These are phyloP conservation scores for Eleutherodactylus coqui DNA, from an alignment of 2,797 vertebrate genomes.

Conservation along the genomic window DNA sequence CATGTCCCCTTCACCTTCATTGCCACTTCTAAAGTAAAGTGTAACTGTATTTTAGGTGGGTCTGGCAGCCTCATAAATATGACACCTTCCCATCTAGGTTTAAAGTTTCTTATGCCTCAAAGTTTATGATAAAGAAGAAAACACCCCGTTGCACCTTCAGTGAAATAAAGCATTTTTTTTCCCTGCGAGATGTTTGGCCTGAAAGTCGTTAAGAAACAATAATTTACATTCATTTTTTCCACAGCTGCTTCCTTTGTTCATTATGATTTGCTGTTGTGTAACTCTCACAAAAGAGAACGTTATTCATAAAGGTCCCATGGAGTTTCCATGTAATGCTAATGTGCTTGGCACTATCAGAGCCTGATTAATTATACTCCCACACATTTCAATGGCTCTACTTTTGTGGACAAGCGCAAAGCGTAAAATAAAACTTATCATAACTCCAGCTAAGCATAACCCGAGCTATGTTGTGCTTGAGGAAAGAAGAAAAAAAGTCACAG, in stretches of 20 bases:
- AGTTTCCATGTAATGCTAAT: constrained; percentile 32
- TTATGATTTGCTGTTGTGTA: constrained; percentile 36
- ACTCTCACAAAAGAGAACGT: constrained; percentile 28
- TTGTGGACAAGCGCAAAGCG: background rate
- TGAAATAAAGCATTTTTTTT: background rate
- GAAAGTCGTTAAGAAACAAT: constrained; percentile 20
- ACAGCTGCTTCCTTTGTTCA: constrained; percentile 49
- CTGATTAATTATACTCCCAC: constrained; percentile 45
- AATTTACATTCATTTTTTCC: constrained; percentile 28
- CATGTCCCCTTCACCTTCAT: background rate
- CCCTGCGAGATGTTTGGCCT: background rate
- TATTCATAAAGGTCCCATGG: constrained; percentile 47
- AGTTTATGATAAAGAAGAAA: background rate
- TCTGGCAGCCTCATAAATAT: background rate
- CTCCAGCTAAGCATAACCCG: background rate
- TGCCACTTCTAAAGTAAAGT: background rate
- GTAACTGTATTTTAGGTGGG: background rate
- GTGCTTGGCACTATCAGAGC: constrained; percentile 35
- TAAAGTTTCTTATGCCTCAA: background rate
- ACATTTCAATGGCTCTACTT: background rate
- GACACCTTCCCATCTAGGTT: background rate
- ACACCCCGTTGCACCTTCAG: background rate
- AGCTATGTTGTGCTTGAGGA: background rate
- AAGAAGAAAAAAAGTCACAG: background rate
- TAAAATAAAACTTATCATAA: background rate